Base-by-base conservation (phyloP, 2,113 vertebrate genomes). In the Setophaga coronata region DNA sequence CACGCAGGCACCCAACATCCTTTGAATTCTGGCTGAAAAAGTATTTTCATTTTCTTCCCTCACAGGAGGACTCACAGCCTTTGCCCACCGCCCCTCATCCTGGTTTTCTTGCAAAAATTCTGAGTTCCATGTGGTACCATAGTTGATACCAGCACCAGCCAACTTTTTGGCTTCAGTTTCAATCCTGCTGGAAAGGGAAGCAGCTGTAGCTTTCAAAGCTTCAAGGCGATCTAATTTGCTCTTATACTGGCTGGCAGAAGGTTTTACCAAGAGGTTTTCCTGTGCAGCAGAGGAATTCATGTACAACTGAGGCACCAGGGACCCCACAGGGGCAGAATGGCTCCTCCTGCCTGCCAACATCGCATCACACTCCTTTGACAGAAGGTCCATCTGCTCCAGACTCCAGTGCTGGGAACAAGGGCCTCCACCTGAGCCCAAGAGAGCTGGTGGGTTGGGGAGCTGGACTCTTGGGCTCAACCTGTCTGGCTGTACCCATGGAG, bases 101-200 rank as follows among this genome's bases (percentile, higher is more conserved):
- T 97, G 88, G 14, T 96, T 90, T 65, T 91, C 71, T 15, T 95
- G 96, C 40, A 95, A 53, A 38, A 97, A 74, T 53, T 97, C 98
- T 20, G 96, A 26, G 50, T 97, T 98, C 90, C 98, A 98, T 21
- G 82, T 42, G n/a, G 96, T 90, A 48, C 98, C 98, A 23, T 97
- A 98, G 93, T 98, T 99, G 93, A 99, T 97, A 33, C 98, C 98
- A 69, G 98, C 97, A 3, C 99, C 98, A 40, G 98, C 99, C 93
- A 99, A 97, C 84, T 98, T 99, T 58, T 98, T 98, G 31, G 99
- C 99, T 95, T 99, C 99, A 23, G 92, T 99, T 97, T 99, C 99
- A 94, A 99, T 99, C 42, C 99, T 99, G 80, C 97, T 98, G 60
- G 99, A 99, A 67, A 99, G 98, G n/a, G 99, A 99, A 57, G 98